Percentiles rank a stretch among this genome's conserved stretches.
These are phyloP conservation scores for Acrocephalus arundinaceus DNA, from an alignment of 2,113 vertebrate species.

Conservation along the genomic window DNA sequence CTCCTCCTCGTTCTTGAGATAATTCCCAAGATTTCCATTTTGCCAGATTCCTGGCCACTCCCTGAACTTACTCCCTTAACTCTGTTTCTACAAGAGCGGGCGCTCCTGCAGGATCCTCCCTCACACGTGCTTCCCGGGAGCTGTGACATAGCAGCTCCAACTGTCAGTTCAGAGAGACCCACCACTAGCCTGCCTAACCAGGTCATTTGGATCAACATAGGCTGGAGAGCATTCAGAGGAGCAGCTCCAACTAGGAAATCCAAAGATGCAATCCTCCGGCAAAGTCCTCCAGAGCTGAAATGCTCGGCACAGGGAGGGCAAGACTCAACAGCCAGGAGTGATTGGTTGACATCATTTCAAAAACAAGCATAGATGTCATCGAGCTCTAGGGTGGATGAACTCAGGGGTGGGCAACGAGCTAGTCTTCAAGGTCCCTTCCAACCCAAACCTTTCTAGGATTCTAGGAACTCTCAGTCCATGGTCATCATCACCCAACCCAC, in stretches of 20 bases:
- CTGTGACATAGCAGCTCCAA: neutral
- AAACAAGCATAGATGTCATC: neutral
- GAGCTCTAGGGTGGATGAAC: neutral
- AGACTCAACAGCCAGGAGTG: neutral
- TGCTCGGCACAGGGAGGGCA: neutral
- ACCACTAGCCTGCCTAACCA: neutral
- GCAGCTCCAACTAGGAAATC: neutral
- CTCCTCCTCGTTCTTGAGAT: conserved; percentile 32
- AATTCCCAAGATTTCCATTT: conserved; percentile 34
- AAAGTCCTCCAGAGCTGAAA: neutral
- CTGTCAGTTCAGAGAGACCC: neutral
- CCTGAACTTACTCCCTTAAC: neutral
- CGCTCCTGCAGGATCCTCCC: neutral
- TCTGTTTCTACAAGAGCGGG: neutral
- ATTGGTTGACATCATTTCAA: neutral
- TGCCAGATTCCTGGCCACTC: conserved; percentile 4
- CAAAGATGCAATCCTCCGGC: neutral
- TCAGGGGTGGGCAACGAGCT: rapidly evolving
- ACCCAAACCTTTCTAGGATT: neutral
- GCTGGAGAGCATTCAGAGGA: conserved; percentile 1
- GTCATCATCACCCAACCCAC: neutral
- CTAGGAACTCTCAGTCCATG: neutral
- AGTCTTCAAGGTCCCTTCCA: neutral
- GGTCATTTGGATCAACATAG: neutral
- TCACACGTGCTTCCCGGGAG: neutral